These are phyloP conservation scores for Microcaecilia unicolor DNA, from an alignment of 2,797 vertebrate species.

Conservation along the genomic window DNA sequence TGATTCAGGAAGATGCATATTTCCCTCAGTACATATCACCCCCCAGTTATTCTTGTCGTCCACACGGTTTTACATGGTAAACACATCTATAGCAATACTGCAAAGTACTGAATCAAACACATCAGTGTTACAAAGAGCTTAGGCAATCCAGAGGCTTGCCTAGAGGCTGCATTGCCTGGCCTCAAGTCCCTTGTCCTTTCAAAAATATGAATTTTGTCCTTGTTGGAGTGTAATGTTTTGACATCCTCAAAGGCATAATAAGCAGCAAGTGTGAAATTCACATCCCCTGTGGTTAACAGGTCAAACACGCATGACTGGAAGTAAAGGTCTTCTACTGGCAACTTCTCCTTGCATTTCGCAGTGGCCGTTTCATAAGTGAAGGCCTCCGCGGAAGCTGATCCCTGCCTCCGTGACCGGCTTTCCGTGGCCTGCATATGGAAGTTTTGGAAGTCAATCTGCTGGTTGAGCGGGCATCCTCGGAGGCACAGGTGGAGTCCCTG, in stretches of 20 bases:
- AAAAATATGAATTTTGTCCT: conserved; percentile 82
- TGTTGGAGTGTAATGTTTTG: conserved; percentile 90
- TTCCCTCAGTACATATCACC: background rate
- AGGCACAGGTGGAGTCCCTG: conserved; percentile 92
- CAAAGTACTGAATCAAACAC: conserved; percentile 52
- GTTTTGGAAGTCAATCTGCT: conserved; percentile 81
- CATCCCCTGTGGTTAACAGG: conserved; percentile 86
- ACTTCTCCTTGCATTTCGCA: conserved; percentile 85
- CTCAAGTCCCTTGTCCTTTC: conserved; percentile 59
- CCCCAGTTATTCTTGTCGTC: background rate
- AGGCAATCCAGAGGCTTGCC: fast-evolving
- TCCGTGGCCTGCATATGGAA: conserved; percentile 48
- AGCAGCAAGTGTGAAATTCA: conserved; percentile 96
- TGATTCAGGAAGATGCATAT: too few relatives aligned
- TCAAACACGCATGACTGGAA: conserved; percentile 96
- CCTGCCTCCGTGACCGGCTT: conserved; percentile 30
- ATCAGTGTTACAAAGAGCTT: conserved; percentile 47
- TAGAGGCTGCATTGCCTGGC: conserved; percentile 28
- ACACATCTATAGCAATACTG: conserved; percentile 49
- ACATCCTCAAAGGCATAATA: conserved; percentile 94
- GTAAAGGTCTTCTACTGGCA: conserved; percentile 93
- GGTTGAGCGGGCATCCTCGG: conserved; percentile 81
- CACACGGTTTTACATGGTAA: background rate
- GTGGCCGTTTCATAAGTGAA: conserved; percentile 79
- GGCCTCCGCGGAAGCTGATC: conserved; percentile 18